Evolutionary conservation across 1,140 invertebrate species (phyloP).

Genomic region (Drosophila serrata): DNA sequence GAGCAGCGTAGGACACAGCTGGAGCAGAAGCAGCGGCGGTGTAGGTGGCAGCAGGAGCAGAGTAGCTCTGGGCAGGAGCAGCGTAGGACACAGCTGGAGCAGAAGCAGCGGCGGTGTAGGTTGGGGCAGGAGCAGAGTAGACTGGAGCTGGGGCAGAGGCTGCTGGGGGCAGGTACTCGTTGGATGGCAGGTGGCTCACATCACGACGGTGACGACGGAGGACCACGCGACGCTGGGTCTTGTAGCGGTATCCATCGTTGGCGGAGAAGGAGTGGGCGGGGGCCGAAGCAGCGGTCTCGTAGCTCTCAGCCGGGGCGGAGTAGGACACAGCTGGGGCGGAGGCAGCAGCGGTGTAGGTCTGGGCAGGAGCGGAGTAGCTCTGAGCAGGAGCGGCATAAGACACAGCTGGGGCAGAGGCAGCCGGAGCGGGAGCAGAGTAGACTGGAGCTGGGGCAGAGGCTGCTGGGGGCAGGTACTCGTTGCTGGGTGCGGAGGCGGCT

Average conservation of each 20-base stretch:
- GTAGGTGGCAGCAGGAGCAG: conserved; percentile 18
- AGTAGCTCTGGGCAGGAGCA: conserved; percentile 32
- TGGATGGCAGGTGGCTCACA: conserved; percentile 70
- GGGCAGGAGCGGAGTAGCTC: conserved; percentile 41
- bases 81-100: conserved; percentile 45
- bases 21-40: conserved; percentile 41
- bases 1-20: conserved; percentile 38
- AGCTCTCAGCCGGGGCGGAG: conserved; percentile 45
- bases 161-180: conserved; percentile 74
- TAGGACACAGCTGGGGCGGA: conserved; percentile 49
- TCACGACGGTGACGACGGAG: conserved; percentile 73
- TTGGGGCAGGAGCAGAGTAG: conserved; percentile 37
- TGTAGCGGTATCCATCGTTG: conserved; percentile 21
- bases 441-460: conserved; percentile 53
- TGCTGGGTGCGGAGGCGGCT: conserved; percentile 64
- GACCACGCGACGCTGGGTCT: conserved; percentile 7
- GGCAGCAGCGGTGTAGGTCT: conserved; percentile 38
- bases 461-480: conserved; percentile 72
- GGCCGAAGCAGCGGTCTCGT: conserved; percentile 52
- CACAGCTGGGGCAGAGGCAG: conserved; percentile 48
- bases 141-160: conserved; percentile 31
- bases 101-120: conserved; percentile 34
- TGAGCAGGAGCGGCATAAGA: conserved; percentile 38
- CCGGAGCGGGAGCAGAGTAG: conserved; percentile 44
- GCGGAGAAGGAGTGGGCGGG: conserved; percentile 27